Conservation (phyloP, 64 coral and sea anemone genomes). For the Anthopleura sola region DNA sequence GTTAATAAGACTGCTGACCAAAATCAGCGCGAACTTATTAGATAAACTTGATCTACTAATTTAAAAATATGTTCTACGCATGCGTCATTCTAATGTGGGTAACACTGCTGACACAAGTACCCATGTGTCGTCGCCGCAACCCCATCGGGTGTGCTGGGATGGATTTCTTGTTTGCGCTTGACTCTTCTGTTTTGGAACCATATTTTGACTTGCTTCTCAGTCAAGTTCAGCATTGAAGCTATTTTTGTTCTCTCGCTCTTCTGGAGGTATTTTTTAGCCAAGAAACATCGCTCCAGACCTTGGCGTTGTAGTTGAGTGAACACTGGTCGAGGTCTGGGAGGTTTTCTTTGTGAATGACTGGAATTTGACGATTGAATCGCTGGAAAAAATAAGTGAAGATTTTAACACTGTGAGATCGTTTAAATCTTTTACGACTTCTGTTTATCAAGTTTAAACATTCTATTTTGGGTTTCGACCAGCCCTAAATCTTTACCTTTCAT, state of each 20-base stretch:
- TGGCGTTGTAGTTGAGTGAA: slow-evolving; percentile 43
- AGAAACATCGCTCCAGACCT: slow-evolving; percentile 11
- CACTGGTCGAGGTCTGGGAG: slow-evolving; percentile 23
- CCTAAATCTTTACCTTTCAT: too few species aligned
- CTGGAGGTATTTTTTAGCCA: slow-evolving; percentile 16
- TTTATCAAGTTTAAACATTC: too few species aligned
- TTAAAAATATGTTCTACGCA: neutral
- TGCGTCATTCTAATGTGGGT: neutral
- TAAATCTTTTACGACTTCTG: too few species aligned
- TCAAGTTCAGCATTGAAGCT: slow-evolving; percentile 15
- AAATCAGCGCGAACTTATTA: too few species aligned
- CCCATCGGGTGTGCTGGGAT: neutral
- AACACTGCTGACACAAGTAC: slow-evolving; percentile 29
- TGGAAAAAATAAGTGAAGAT: neutral
- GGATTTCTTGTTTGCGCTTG: slow-evolving; percentile 26
- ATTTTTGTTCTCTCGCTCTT: slow-evolving; percentile 37
- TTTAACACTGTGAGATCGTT: too few species aligned
- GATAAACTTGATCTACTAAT: too few species aligned
- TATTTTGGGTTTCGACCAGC: too few species aligned
- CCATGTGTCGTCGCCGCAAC: neutral
- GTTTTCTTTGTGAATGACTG: neutral
- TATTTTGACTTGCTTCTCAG: slow-evolving; percentile 55
- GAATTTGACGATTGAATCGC: neutral
- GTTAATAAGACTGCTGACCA: too few species aligned
- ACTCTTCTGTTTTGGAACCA: slow-evolving; percentile 52